Evolutionary conservation across 2,797 vertebrate genomes (phyloP).

Genomic region (Hydrocynus forskahlii): DNA sequence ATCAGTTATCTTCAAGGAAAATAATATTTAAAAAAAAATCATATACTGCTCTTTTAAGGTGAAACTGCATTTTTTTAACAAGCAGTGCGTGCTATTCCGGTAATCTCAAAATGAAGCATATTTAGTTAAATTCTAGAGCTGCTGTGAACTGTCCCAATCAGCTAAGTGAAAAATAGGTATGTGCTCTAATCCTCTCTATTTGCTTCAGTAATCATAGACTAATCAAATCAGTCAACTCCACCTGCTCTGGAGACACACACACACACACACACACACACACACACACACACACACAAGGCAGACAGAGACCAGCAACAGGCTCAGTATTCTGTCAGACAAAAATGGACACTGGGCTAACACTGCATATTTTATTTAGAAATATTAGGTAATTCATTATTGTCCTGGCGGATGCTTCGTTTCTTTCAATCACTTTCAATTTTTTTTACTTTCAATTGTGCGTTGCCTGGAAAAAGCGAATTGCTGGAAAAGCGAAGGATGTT

Average conservation of each 20-base stretch:
- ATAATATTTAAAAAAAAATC: too few species aligned
- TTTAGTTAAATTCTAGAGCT: slow-evolving; percentile 3
- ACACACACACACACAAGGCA: not conserved
- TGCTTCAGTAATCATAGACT: slow-evolving; percentile 18
- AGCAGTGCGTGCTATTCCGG: too few species aligned
- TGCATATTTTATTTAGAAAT: slow-evolving; percentile 7
- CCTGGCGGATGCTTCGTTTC: too few species aligned
- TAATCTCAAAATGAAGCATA: not conserved
- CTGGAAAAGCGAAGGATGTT: too few species aligned
- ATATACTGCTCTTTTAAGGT: not conserved
- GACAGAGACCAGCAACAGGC: not conserved
- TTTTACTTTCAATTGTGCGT: too few species aligned
- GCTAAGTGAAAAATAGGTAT: slow-evolving; percentile 9
- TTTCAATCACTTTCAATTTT: not conserved
- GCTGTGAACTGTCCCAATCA: slow-evolving; percentile 12
- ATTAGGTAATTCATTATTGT: not conserved
- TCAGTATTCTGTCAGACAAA: not conserved
- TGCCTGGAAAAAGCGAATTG: too few species aligned
- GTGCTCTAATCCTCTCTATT: slow-evolving; percentile 10
- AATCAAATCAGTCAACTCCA: slow-evolving; percentile 24
- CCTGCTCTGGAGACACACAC: slow-evolving; percentile 3
- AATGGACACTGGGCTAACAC: not conserved
- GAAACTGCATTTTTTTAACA: not conserved
- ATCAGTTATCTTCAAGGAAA: too few species aligned
- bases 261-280: not conserved